These are phyloP conservation scores for Teleiodes luculella DNA, from an alignment of 2,888 invertebrate genomes.

Conservation along the genomic window DNA sequence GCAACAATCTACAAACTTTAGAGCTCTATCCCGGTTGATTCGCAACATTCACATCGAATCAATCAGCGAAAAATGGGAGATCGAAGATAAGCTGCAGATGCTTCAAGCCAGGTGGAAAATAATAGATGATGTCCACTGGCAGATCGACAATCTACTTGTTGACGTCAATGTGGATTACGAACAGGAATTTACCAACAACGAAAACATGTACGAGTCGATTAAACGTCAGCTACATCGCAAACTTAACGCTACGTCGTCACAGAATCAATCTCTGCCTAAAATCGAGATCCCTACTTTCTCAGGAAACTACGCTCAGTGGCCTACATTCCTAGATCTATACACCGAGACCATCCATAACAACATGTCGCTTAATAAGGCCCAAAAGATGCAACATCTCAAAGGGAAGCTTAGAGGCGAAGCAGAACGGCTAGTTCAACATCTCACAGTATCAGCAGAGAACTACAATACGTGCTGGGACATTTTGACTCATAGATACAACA, in stretches of 20 bases:
- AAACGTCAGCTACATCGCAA: neutral
- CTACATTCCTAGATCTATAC: neutral
- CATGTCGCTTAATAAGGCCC: neutral
- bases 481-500: conserved; percentile 1
- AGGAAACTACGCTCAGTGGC: neutral
- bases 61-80: neutral
- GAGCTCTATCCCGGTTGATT: neutral
- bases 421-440: conserved; percentile 13
- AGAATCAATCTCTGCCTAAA: neutral
- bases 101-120: neutral
- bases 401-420: conserved; percentile 17
- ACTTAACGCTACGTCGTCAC: neutral
- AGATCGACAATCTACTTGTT: neutral
- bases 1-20: neutral
- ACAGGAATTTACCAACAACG: neutral
- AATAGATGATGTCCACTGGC: neutral
- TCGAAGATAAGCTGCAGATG: neutral
- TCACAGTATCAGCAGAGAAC: conserved; percentile 11
- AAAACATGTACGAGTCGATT: neutral
- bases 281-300: neutral
- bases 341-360: conserved; percentile 2
- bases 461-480: conserved; percentile 12
- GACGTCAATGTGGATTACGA: neutral
- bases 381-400: conserved; percentile 19
- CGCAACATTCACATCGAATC: neutral